These are phyloP conservation scores for Rhinoraja longicauda DNA, from an alignment of 2,797 vertebrate genomes.

Conservation along the genomic window DNA sequence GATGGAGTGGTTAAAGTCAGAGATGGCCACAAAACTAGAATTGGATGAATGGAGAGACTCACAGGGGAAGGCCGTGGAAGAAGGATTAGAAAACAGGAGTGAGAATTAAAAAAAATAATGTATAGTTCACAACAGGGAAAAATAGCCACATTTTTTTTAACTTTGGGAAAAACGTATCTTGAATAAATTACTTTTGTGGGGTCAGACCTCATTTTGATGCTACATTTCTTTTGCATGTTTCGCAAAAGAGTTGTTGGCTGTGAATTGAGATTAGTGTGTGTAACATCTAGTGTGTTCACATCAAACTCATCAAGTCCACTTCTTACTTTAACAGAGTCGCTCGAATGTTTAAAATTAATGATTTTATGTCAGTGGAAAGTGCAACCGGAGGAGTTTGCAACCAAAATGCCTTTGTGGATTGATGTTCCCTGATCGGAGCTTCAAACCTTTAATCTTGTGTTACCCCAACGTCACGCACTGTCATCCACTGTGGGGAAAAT, in stretches of 20 bases:
- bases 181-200: no score
- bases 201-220: neutral
- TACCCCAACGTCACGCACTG: neutral
- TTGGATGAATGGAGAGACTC: no score
- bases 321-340: neutral
- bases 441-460: neutral
- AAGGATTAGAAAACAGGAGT: no score
- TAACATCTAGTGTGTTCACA: neutral
- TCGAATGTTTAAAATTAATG: neutral
- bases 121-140: no score
- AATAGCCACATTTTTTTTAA: no score
- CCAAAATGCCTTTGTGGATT: neutral
- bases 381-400: neutral
- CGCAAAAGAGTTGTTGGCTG: neutral
- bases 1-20: no score
- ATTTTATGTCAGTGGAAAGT: slow-evolving; percentile 6
- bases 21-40: no score
- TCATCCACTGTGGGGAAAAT: no score
- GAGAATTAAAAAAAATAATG: no score
- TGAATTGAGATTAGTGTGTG: no score
- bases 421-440: neutral
- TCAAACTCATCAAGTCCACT: neutral
- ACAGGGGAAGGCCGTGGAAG: no score
- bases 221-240: neutral
- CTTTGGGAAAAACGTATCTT: no score